Conservation (phyloP, 2,797 vertebrate species). For the Cynodonichthys magdalenae region DNA sequence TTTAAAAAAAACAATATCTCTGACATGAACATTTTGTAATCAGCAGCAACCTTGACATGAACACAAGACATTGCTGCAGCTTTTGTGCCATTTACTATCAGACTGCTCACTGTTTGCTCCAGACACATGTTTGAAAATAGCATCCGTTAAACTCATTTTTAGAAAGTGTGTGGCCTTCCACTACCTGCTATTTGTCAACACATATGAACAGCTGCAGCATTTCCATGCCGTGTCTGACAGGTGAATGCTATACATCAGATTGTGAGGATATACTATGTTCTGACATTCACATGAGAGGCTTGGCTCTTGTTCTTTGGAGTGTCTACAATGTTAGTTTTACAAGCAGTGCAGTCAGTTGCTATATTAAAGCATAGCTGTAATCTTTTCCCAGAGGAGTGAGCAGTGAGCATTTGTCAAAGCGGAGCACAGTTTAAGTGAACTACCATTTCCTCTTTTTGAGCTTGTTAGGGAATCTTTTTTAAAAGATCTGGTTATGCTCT, state of each 20-base stretch:
- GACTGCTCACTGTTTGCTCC: conserved; percentile 57
- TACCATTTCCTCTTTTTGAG: conserved; percentile 26
- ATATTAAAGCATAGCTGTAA: conserved; percentile 30
- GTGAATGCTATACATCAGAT: conserved; percentile 69
- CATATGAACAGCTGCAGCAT: conserved; percentile 68
- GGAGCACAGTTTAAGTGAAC: no score
- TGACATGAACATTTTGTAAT: conserved; percentile 51
- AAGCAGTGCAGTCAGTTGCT: conserved; percentile 19
- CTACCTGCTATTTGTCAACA: conserved; percentile 68
- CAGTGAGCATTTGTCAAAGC: conserved; percentile 41
- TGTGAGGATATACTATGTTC: conserved; percentile 56
- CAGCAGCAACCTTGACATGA: conserved; percentile 55
- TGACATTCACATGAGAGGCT: conserved; percentile 58
- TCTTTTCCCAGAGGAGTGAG: conserved; percentile 31
- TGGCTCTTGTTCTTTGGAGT: conserved; percentile 21
- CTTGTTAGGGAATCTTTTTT: conserved; percentile 44
- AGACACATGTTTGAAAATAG: conserved; percentile 76
- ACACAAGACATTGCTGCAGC: conserved; percentile 25
- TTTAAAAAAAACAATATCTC: conserved; percentile 37
- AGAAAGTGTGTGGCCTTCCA: conserved; percentile 59
- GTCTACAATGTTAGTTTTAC: conserved; percentile 25
- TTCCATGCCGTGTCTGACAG: conserved; percentile 70
- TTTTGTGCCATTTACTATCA: conserved; percentile 47
- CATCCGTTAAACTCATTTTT: conserved; percentile 65
- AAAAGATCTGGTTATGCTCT: conserved; percentile 35